Conservation (phyloP, 2,797 vertebrate species). For the Halcyon chelicuti region DNA sequence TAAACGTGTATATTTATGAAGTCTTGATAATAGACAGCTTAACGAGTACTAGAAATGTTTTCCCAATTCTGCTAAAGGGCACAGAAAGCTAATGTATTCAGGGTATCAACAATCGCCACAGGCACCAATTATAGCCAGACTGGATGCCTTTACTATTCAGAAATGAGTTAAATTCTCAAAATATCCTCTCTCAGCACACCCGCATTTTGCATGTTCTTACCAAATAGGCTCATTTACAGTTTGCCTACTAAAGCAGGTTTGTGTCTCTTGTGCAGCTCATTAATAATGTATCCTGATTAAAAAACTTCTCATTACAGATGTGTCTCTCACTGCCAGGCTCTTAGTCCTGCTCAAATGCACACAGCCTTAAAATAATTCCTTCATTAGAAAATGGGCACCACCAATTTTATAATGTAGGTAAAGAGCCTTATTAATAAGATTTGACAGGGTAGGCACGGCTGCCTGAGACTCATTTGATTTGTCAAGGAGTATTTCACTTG, state of each 20-base stretch:
- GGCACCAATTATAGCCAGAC: constrained; percentile 63
- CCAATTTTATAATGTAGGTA: background rate
- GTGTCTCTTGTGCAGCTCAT: constrained; percentile 29
- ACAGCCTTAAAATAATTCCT: constrained; percentile 27
- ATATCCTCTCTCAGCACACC: constrained; percentile 33
- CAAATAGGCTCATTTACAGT: constrained; percentile 38
- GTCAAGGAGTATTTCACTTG: background rate
- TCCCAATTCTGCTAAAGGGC: constrained; percentile 53
- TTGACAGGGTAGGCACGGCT: background rate
- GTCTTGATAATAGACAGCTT: constrained; percentile 70
- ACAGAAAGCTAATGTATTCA: constrained; percentile 44
- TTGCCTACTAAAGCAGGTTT: constrained; percentile 43
- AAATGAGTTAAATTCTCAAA: constrained; percentile 64
- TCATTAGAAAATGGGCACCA: background rate
- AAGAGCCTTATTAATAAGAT: background rate
- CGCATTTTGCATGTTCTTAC: constrained; percentile 17
- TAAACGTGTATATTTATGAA: constrained; percentile 67
- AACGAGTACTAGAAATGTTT: constrained; percentile 61
- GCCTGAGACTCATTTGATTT: background rate
- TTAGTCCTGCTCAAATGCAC: background rate
- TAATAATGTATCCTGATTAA: constrained; percentile 56
- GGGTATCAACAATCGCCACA: constrained; percentile 60
- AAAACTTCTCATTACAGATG: constrained; percentile 40
- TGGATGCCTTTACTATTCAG: constrained; percentile 33
- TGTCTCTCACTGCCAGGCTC: background rate